phyloP scores from a whole-genome alignment of 1,140 invertebrate genomes.

The Armadillidium nasatum region DNA sequence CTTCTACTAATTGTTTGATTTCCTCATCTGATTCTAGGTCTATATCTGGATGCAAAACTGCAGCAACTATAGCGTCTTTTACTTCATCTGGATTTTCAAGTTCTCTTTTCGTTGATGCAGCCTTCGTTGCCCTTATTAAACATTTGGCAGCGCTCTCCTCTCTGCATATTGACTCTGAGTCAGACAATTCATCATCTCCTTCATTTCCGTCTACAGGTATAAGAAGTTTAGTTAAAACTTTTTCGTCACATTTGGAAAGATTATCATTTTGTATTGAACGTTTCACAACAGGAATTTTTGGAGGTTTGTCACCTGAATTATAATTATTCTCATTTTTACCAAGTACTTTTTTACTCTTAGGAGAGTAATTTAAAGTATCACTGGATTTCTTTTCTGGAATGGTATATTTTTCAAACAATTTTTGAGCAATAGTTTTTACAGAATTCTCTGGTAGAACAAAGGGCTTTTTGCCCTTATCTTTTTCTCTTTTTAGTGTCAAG shows the following conservation, averaged over 20 bases:
- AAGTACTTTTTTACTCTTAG: conserved; percentile 1
- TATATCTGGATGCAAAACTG: conserved; percentile 40
- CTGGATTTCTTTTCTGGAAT: conserved; percentile 32
- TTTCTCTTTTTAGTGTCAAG: conserved; percentile 37
- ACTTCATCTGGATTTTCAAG: conserved; percentile 38
- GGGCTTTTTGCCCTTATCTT: conserved; percentile 28
- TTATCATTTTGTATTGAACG: not conserved
- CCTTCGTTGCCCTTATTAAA: conserved; percentile 31
- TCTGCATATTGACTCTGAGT: conserved; percentile 13
- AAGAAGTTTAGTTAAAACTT: not conserved
- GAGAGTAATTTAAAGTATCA: conserved; percentile 13
- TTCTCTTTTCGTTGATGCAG: conserved; percentile 30
- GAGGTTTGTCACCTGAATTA: not conserved
- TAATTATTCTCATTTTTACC: too few relatives aligned
- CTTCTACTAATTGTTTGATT: conserved; percentile 39
- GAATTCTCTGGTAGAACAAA: conserved; percentile 35
- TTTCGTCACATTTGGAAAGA: not conserved
- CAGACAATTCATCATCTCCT: conserved; percentile 3
- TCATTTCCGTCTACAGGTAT: not conserved
- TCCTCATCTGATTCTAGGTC: conserved; percentile 44
- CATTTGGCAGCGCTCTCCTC: conserved; percentile 16
- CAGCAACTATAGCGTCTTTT: conserved; percentile 40
- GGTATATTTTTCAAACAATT: conserved; percentile 39
- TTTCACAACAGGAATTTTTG: not conserved
- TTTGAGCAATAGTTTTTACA: conserved; percentile 40